A percentile compares a stretch with the other conserved stretches of the same genome.
Evolutionary conservation across 2,113 vertebrate genomes (phyloP).

Genomic region (Ptilonorhynchus violaceus): DNA sequence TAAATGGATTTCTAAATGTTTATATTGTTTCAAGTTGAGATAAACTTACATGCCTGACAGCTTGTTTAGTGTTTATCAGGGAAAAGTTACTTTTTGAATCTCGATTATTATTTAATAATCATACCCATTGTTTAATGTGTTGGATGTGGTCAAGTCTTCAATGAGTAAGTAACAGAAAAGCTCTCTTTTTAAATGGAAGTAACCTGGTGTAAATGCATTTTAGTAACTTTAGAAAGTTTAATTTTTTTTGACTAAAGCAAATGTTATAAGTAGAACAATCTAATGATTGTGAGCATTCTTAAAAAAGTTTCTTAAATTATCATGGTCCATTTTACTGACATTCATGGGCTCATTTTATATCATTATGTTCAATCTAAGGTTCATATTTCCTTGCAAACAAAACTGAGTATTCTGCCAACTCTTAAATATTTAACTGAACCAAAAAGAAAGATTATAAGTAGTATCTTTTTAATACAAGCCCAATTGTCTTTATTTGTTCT

Average conservation of each 20-base stretch:
- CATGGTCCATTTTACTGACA: background rate
- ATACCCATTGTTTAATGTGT: rapidly evolving
- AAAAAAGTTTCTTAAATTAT: background rate
- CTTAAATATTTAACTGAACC: background rate
- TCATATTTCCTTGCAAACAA: background rate
- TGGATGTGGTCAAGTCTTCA: background rate
- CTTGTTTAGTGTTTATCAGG: background rate
- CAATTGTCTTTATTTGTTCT: background rate
- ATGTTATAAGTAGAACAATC: background rate
- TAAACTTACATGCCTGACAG: background rate
- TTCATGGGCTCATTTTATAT: background rate
- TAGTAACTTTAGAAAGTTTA: background rate
- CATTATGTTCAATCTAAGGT: background rate
- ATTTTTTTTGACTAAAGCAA: background rate
- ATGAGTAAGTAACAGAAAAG: background rate
- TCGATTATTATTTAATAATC: background rate
- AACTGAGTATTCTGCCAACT: background rate
- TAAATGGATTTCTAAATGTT: background rate
- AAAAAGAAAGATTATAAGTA: background rate
- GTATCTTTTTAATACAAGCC: background rate
- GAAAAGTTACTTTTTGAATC: background rate
- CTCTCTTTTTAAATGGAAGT: background rate
- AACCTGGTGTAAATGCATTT: background rate
- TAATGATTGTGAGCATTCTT: background rate
- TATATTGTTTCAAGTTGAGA: background rate